Evolutionary conservation across 2,797 vertebrate species (phyloP).

Genomic region (Meda fulgida): DNA sequence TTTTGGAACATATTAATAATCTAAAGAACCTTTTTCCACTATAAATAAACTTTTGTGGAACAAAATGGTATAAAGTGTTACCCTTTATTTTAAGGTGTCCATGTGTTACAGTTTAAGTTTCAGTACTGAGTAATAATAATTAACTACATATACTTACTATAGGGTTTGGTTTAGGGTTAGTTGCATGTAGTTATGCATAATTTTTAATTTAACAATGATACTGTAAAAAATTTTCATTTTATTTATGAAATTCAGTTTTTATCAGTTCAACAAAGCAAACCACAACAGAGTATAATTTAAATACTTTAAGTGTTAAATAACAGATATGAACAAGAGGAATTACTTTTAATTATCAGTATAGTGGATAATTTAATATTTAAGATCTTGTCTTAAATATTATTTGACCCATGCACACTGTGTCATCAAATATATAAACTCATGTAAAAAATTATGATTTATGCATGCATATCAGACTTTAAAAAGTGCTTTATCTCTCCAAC

Average conservation of each 20-base stretch:
- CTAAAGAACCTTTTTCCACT: too few species aligned
- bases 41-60: too few species aligned
- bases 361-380: background rate
- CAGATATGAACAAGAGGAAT: background rate
- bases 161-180: too few species aligned
- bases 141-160: too few species aligned
- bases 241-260: background rate
- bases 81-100: too few species aligned
- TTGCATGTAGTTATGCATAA: too few species aligned
- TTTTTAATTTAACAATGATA: too few species aligned
- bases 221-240: too few species aligned
- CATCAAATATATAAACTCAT: background rate
- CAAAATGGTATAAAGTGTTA: too few species aligned
- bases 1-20: too few species aligned
- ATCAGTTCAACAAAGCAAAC: background rate
- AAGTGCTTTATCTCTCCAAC: background rate
- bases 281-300: background rate
- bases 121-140: too few species aligned
- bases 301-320: background rate
- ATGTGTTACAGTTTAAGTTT: too few species aligned
- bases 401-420: background rate
- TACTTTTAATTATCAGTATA: background rate
- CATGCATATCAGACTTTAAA: background rate
- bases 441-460: background rate
- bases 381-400: background rate